These are phyloP conservation scores for Pseudochromis fuscus DNA, from an alignment of 2,797 vertebrate genomes.

Conservation along the genomic window DNA sequence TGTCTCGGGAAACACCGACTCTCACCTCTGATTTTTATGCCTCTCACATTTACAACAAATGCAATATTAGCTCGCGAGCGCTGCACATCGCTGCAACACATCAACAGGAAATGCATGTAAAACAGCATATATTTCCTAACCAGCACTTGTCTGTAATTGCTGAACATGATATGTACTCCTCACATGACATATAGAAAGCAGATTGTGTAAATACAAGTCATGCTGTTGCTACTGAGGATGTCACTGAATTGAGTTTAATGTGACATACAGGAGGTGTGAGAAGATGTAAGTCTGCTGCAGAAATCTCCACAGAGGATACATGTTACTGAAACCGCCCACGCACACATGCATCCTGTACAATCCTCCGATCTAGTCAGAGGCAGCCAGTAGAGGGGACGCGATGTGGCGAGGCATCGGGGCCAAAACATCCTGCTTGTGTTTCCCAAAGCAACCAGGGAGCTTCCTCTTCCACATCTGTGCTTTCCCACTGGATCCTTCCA, in stretches of 20 bases:
- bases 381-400: not conserved
- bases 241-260: too few relatives aligned
- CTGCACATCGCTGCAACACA: not conserved
- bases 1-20: not conserved
- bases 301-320: not conserved
- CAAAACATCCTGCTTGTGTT: not conserved
- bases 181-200: not conserved
- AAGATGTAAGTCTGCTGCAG: too few relatives aligned
- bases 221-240: too few relatives aligned
- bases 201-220: not conserved
- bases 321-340: not conserved
- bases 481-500: slow-evolving; percentile 18
- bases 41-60: slow-evolving; percentile 8
- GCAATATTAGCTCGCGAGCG: not conserved
- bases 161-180: not conserved
- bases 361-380: not conserved
- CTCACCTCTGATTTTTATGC: slow-evolving; percentile 6
- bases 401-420: not conserved
- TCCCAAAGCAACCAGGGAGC: not conserved
- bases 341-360: not conserved
- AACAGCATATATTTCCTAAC: not conserved
- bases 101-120: not conserved
- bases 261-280: too few relatives aligned
- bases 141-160: not conserved
- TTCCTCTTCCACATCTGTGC: slow-evolving; percentile 8